Evolutionary conservation across 2,888 invertebrate species (phyloP), one percentile per base, ranked within the genome.

Genomic region (Drosophila tripunctata): DNA sequence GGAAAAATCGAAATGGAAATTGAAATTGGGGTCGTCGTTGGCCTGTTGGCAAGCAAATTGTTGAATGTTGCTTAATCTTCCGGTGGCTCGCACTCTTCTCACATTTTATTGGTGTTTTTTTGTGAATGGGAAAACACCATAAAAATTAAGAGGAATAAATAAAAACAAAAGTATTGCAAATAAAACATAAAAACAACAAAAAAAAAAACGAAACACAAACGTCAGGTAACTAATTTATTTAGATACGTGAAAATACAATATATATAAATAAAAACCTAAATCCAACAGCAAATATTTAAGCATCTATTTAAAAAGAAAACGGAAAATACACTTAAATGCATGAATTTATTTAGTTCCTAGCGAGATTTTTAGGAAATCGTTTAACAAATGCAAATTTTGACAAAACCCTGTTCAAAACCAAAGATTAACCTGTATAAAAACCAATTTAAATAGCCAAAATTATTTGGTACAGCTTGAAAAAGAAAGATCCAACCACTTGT

Each of bases 101-200:
- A 38, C 47, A 54, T 60, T 55, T 75, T 64, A 55, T 35, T 56
- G 30, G 14, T 45, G 27, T 30, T 63, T 60, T 31, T 73, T 75
- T 48, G 66, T 75, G 75, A 78, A 78, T 75, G 67, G 44, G 67
- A 65, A 74, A 78, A 43, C 38, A 54, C 36, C 65, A 75, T 65
- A 57, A 51, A 78, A 56, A 55, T 38, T 40, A 55, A 55, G 56
- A 67, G 56, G 36, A 36, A 63, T 56, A 77, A 54, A 60, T 52
- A 44, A 48, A 33, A 44, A 50, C 50, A 58, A 44, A 55, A 51
- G 44, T 41, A 36, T 40, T 40, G 30, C 55, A 50, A 55, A 40
- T 52, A 38, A 22, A 31, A 50, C 38, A 51, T 47, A 47, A 47
- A 55, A 45, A 19, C 17, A 19, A 12, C 14, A 38, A 36, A 48